Evolutionary conservation across 2,797 vertebrate genomes (phyloP), one percentile per base, ranked within the genome.

Genomic region (Garrulus glandarius): DNA sequence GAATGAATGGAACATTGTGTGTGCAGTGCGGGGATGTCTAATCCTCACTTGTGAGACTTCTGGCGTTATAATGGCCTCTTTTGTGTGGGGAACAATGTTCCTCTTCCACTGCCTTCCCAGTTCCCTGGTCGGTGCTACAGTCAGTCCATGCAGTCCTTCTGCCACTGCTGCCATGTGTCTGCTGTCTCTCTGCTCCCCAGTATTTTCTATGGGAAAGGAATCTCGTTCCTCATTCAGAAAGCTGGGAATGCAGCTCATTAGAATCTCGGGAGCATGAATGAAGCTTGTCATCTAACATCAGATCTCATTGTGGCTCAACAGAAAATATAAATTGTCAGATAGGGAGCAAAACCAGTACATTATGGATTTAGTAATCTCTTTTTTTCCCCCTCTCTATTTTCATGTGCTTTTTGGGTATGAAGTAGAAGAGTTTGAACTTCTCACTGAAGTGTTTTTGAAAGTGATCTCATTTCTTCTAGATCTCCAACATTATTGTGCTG

Each of bases 211-310:
- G 83, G 72, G 49, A 95, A 95, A 83, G 32, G 44, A 82, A 76
- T 84, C 36, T 72, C 7, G 0, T 46, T 91, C 29, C 47, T 63
- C 71, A 70, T 77, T 89, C 68, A 83, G 79, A 57, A 88, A 59
- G 37, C 53, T 85, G 90, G 64, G 85, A 93, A 85, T 47, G 32
- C 57, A 80, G 79, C 92, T 96, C 83, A 52, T 94, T 96, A 92
- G 83, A 75, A 52, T 59, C 72, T 92, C 80, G 53, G 85, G 88
- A 84, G 83, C 65, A 39, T n/a, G 49, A 88, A 47, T 1, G 11
- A 80, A 78, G 49, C 37, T 77, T 93, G 60, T 85, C 18, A 46
- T 76, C 88, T 80, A 69, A 46, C 32, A 72, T 61, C 76, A 39
- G 11, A 57, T 67, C 53, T 88, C 53, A 56, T 84, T 50, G 34